phyloP scores from a whole-genome alignment of 2,888 invertebrate genomes.

The Rotaria socialis region DNA sequence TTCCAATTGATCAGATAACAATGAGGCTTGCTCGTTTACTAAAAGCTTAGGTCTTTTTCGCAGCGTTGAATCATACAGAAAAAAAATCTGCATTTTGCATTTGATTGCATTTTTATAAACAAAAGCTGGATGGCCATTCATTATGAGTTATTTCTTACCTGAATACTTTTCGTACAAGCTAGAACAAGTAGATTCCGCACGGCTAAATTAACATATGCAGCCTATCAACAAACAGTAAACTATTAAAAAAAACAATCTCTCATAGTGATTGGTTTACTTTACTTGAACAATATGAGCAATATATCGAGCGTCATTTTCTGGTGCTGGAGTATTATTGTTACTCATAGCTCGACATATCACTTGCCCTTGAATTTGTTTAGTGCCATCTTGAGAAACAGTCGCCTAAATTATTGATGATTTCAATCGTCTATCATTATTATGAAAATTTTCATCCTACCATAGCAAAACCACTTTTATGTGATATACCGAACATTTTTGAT shows the following conservation, averaged over 20 bases:
- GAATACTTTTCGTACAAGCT: constrained; percentile 32
- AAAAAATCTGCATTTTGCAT: too few species aligned
- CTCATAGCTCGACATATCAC: background rate
- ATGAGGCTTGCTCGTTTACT: too few species aligned
- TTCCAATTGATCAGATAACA: too few species aligned
- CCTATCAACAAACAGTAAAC: background rate
- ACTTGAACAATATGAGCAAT: background rate
- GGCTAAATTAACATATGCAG: background rate
- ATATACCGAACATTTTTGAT: background rate
- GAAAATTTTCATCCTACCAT: background rate
- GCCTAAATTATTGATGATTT: background rate
- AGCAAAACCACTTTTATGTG: constrained; percentile 7
- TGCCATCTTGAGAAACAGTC: background rate
- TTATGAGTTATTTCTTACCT: background rate
- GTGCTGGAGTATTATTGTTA: background rate
- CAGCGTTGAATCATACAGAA: too few species aligned
- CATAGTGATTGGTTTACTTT: background rate
- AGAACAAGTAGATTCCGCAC: background rate
- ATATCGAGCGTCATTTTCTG: background rate
- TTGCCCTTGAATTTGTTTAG: constrained; percentile 2
- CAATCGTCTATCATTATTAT: too few species aligned
- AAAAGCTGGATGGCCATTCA: too few species aligned
- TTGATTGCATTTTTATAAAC: too few species aligned
- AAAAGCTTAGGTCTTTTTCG: too few species aligned
- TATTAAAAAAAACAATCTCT: background rate